A percentile compares a stretch with the other conserved stretches of the same genome.
phyloP scores from a whole-genome alignment of 2,888 invertebrate genomes.

The Pyrrhia umbra region DNA sequence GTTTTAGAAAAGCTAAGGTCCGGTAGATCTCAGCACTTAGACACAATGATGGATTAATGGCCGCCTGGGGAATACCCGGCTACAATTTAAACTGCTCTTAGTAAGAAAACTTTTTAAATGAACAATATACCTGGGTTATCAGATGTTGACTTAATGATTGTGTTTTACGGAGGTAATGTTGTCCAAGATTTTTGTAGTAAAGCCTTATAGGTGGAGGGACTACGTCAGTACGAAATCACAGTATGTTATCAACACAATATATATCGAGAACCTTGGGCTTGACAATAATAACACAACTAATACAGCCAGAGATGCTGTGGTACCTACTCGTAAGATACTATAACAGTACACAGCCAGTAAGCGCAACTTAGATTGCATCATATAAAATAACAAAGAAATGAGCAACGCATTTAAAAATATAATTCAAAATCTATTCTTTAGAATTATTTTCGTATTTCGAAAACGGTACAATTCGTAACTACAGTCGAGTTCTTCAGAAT shows the following conservation, averaged over 20 bases:
- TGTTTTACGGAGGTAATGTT: slow-evolving; percentile 15
- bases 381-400: not conserved
- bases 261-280: too few relatives aligned
- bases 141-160: slow-evolving; percentile 21
- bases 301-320: too few relatives aligned
- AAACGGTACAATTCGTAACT: slow-evolving; percentile 16
- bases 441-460: not conserved
- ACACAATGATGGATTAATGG: slow-evolving; percentile 83
- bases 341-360: too few relatives aligned
- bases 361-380: too few relatives aligned
- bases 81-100: slow-evolving; percentile 73
- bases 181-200: too few relatives aligned
- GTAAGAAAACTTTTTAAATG: slow-evolving; percentile 71
- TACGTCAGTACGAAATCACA: too few relatives aligned
- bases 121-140: slow-evolving; percentile 46
- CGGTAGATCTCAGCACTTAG: slow-evolving; percentile 61
- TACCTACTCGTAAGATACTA: too few relatives aligned
- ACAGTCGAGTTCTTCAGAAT: slow-evolving; percentile 26
- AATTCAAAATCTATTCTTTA: not conserved
- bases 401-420: not conserved
- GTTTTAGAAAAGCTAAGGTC: slow-evolving; percentile 58
- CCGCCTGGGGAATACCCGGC: slow-evolving; percentile 62
- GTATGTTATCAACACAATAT: too few relatives aligned
- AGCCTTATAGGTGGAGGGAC: too few relatives aligned
- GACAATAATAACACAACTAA: too few relatives aligned